Base-by-base conservation (phyloP, 2,888 invertebrate species). In the Melipona beecheii region DNA sequence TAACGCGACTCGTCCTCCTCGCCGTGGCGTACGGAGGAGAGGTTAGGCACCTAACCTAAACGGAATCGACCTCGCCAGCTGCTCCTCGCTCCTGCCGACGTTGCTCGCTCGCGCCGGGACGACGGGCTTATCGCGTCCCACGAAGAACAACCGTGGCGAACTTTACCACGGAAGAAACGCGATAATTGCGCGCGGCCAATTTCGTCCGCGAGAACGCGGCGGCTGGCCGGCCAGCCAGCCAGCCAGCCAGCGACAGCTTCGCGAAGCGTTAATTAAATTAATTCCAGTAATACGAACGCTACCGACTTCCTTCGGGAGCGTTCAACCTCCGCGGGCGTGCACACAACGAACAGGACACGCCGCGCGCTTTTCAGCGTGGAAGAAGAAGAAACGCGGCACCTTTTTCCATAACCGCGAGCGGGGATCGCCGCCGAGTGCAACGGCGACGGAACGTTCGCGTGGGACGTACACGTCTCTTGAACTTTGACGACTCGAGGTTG, bases 151-250 rank as follows among this genome's bases (percentile, higher is more conserved):
- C 15, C 21, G 19, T 24, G 36, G 31, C 15, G 75, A 81, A 82
- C 83, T 73, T 83, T 77, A 77, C 83, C 83, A 73, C 83, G 83
- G 69, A 69, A 83, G 83, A 65, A 65, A 70, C 73, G 73, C 73
- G 83, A 77, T 83, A 83, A 83, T 83, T 77, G 64, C 77, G 2
- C 58, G 54, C 69, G 65, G 82, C 83, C 83, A 77, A 82, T 81
- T 75, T 75, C 52, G 31, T 15, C 49, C 52, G 71, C 77, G 78
- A 65, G 31, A 50, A 60, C 64, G 15, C 24, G 9, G 36, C 36
- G 36, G 21, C 21, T 15, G 31, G 49, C 13, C 2, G 17, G 2
- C 17, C 17, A 43, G 43, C 19, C 36, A 36, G 9, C 36, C 36
- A 58, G 60, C 58, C 27, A 27, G 27, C 27, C 27, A 58, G 60